Percentiles rank a stretch among this genome's conserved stretches.
phyloP scores from a whole-genome alignment of 2,113 vertebrate species.

The Barnardius zonarius region DNA sequence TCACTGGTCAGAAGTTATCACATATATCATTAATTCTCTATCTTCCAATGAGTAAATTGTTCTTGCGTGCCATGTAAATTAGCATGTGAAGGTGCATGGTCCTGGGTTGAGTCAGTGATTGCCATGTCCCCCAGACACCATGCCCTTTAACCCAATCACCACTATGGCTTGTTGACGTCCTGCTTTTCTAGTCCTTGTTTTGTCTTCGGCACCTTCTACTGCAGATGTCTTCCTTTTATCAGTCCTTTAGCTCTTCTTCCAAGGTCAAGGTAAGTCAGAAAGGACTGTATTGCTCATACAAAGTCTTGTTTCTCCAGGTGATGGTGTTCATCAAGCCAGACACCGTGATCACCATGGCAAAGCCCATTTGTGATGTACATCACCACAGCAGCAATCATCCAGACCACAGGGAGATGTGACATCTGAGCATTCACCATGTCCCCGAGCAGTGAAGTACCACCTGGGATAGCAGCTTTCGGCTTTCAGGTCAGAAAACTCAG shows the following conservation, averaged over 20 bases:
- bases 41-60: not conserved
- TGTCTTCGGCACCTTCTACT: not conserved
- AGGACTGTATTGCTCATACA: not conserved
- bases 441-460: not conserved
- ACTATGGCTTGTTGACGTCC: not conserved
- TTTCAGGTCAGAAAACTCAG: rapidly evolving
- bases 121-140: not conserved
- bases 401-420: not conserved
- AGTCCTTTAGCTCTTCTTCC: not conserved
- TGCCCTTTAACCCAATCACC: not conserved
- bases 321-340: not conserved
- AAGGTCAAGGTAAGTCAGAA: not conserved
- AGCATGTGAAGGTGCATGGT: not conserved
- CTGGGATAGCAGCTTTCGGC: not conserved
- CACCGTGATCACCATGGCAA: not conserved
- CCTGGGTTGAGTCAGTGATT: not conserved
- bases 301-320: not conserved
- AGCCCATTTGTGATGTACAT: not conserved
- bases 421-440: not conserved
- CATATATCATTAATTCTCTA: not conserved
- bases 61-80: not conserved
- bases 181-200: not conserved
- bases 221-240: not conserved
- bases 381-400: not conserved
- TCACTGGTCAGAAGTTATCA: not conserved